Evolutionary conservation across 2,888 invertebrate genomes (phyloP).

Genomic region (Drosophila flavopinicola): DNA sequence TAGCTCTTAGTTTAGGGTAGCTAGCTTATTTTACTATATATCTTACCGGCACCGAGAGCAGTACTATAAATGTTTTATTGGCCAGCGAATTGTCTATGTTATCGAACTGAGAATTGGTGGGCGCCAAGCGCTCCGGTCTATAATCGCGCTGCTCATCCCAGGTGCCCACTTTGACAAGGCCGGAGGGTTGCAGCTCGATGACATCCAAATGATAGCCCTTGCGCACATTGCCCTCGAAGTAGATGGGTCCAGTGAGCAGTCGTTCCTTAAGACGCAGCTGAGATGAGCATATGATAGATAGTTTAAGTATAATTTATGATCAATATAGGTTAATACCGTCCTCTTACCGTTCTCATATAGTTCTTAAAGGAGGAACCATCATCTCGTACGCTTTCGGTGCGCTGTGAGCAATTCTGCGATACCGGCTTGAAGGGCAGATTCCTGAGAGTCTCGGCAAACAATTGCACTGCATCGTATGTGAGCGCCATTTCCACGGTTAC

Average conservation of each 20-base stretch:
- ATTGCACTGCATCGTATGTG: slow-evolving; percentile 92
- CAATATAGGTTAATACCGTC: too few relatives aligned
- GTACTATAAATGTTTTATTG: slow-evolving; percentile 89
- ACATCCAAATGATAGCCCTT: slow-evolving; percentile 89
- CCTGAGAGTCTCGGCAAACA: slow-evolving; percentile 91
- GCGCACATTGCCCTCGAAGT: slow-evolving; percentile 91
- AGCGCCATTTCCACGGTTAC: slow-evolving; percentile 89
- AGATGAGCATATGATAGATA: neutral
- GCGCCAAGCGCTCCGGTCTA: slow-evolving; percentile 85
- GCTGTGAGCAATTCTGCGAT: slow-evolving; percentile 86
- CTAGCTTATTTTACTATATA: too few relatives aligned
- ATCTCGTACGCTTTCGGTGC: slow-evolving; percentile 87
- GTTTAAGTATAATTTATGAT: neutral
- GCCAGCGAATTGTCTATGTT: slow-evolving; percentile 87
- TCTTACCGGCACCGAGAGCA: slow-evolving; percentile 88
- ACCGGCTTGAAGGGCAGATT: slow-evolving; percentile 86
- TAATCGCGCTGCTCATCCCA: slow-evolving; percentile 89
- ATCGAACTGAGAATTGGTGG: slow-evolving; percentile 84
- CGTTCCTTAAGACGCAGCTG: slow-evolving; percentile 68
- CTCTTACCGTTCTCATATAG: slow-evolving; percentile 86
- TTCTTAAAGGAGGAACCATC: slow-evolving; percentile 93
- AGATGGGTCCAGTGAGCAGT: slow-evolving; percentile 89
- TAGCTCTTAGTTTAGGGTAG: neutral
- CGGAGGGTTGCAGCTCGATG: slow-evolving; percentile 87
- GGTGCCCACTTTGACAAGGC: slow-evolving; percentile 88